Conservation (phyloP, 1,140 invertebrate species). For the Aphelinus atriplicis region DNA sequence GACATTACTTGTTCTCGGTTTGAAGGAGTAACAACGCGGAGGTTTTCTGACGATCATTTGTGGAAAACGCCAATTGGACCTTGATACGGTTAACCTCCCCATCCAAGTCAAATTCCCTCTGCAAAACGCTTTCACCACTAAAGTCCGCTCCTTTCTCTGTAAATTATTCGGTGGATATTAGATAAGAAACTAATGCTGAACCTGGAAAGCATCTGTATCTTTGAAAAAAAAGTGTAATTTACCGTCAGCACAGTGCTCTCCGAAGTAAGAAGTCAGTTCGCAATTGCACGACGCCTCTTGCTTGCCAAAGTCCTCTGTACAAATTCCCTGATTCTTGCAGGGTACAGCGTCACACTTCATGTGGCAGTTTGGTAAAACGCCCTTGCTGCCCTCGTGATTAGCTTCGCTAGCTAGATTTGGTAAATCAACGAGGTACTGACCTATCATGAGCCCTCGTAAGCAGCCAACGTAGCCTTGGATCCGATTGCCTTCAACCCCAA, state of each 20-base stretch:
- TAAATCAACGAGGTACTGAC: slow-evolving; percentile 80
- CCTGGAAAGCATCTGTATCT: background rate
- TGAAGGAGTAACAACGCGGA: slow-evolving; percentile 81
- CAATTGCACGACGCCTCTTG: slow-evolving; percentile 88
- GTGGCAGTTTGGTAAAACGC: slow-evolving; percentile 82
- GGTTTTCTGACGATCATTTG: slow-evolving; percentile 78
- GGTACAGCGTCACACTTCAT: slow-evolving; percentile 89
- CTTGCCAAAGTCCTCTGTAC: slow-evolving; percentile 88
- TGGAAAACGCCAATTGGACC: slow-evolving; percentile 84
- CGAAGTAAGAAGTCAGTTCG: slow-evolving; percentile 87
- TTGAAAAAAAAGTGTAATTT: slow-evolving; percentile 32
- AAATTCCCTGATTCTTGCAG: slow-evolving; percentile 88
- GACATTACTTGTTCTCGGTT: slow-evolving; percentile 79
- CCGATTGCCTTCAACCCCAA: slow-evolving; percentile 68
- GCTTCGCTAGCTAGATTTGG: slow-evolving; percentile 76
- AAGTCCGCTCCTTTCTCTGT: slow-evolving; percentile 89
- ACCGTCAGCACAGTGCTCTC: slow-evolving; percentile 75
- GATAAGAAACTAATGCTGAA: background rate
- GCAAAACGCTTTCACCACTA: slow-evolving; percentile 83
- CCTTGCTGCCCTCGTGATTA: slow-evolving; percentile 77
- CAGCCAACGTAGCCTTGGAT: slow-evolving; percentile 87
- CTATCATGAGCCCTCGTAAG: slow-evolving; percentile 88
- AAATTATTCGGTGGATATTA: slow-evolving; percentile 53
- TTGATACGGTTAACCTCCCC: slow-evolving; percentile 79
- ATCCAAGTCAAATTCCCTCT: slow-evolving; percentile 77